Evolutionary conservation across 1,140 invertebrate genomes (phyloP).

Genomic region (Homalodisca vitripennis): DNA sequence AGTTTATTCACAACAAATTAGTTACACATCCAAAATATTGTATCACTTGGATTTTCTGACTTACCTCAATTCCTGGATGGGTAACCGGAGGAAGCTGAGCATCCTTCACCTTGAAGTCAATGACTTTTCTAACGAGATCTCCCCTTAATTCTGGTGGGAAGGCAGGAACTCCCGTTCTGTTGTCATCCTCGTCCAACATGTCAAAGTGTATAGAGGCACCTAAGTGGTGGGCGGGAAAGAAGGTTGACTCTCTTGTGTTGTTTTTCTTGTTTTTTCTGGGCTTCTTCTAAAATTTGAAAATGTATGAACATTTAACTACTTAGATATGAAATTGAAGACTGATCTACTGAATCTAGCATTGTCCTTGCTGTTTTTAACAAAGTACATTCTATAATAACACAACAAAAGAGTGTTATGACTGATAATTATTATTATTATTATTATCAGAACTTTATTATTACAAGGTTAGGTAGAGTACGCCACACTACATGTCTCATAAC

Average conservation of each 20-base stretch:
- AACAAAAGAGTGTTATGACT: neutral
- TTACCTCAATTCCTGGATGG: slow-evolving; percentile 1
- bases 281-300: neutral
- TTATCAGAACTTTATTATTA: neutral
- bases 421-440: neutral
- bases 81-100: neutral
- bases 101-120: neutral
- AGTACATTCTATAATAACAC: neutral
- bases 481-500: too few species aligned
- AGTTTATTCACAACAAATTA: too few species aligned
- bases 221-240: slow-evolving; percentile 8
- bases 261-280: neutral
- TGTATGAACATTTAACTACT: neutral
- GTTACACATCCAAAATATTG: too few species aligned
- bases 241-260: neutral
- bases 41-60: too few species aligned
- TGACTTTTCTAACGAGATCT: neutral
- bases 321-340: neutral
- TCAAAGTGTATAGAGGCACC: neutral
- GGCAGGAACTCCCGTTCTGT: neutral
- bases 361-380: neutral
- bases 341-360: too few species aligned
- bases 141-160: neutral
- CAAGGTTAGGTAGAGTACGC: too few species aligned
- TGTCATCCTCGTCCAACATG: slow-evolving; percentile 12